Percentiles rank a stretch among this genome's conserved stretches.
These are phyloP conservation scores for Branchinecta lindahli DNA, from an alignment of 1,140 invertebrate genomes.

Conservation along the genomic window DNA sequence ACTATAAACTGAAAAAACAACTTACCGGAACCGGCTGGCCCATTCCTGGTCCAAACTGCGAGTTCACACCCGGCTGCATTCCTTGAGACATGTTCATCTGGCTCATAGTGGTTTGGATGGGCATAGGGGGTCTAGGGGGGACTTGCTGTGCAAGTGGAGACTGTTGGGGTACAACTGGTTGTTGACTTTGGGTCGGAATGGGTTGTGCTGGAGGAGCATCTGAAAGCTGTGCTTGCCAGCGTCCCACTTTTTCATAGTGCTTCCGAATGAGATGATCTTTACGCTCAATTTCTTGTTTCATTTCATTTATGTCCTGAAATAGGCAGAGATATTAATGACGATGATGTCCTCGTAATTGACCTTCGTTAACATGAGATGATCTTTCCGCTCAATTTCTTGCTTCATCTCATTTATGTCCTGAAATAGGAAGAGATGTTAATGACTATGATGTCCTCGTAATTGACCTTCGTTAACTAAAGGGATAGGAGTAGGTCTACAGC, in stretches of 20 bases:
- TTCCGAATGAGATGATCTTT: constrained; percentile 33
- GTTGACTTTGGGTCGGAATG: constrained; percentile 15
- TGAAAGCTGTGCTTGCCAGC: constrained; percentile 30
- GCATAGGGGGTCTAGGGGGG: constrained; percentile 17
- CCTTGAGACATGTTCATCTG: background rate
- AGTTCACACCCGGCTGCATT: background rate
- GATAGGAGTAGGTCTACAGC: no score
- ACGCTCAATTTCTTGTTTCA: constrained; percentile 30
- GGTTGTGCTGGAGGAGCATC: constrained; percentile 12
- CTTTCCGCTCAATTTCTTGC: constrained; percentile 31
- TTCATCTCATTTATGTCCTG: constrained; percentile 32
- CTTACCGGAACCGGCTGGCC: background rate
- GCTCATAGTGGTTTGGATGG: background rate
- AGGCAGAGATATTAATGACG: no score
- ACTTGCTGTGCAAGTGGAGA: constrained; percentile 1
- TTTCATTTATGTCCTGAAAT: constrained; percentile 30
- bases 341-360: no score
- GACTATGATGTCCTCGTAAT: no score
- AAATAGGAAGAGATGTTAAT: background rate
- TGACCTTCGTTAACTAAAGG: no score
- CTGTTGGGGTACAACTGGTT: constrained; percentile 19
- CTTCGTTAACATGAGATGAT: constrained; percentile 29
- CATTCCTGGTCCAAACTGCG: background rate
- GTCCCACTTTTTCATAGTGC: constrained; percentile 31
- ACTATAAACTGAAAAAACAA: no score